These are phyloP conservation scores for Icerya purchasi DNA, from an alignment of 2,888 invertebrate species.

Conservation along the genomic window DNA sequence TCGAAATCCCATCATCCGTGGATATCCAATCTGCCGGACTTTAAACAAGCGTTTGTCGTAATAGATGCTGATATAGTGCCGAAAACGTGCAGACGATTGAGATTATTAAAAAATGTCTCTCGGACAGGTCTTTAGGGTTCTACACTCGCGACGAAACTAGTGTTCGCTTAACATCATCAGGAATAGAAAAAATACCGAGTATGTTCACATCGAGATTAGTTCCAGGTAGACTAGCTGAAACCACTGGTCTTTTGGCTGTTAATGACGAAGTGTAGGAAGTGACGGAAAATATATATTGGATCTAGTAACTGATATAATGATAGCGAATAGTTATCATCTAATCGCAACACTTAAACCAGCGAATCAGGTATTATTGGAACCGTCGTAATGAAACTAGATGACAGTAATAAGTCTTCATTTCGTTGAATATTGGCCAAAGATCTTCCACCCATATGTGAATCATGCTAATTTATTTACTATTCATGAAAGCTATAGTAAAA, in stretches of 20 bases:
- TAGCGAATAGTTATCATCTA: constrained; percentile 94
- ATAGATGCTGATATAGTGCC: constrained; percentile 99
- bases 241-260: constrained; percentile 88
- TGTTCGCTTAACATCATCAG: constrained; percentile 68
- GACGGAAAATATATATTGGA: constrained; percentile 94
- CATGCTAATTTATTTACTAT: too few species aligned
- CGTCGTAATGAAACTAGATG: constrained; percentile 24
- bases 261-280: constrained; percentile 99
- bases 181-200: constrained; percentile 65
- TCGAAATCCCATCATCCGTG: constrained; percentile 49
- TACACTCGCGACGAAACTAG: constrained; percentile 62
- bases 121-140: constrained; percentile 92
- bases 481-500: too few species aligned
- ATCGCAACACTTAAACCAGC: constrained; percentile 98
- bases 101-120: constrained; percentile 89
- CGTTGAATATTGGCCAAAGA: constrained; percentile 27
- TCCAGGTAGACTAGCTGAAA: constrained; percentile 90
- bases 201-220: constrained; percentile 94
- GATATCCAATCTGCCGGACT: constrained; percentile 95
- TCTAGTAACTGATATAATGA: constrained; percentile 99
- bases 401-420: constrained; percentile 31
- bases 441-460: too few species aligned
- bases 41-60: constrained; percentile 94
- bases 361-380: too few species aligned
- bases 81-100: constrained; percentile 84